phyloP scores from a whole-genome alignment of 2,797 vertebrate genomes.

The Galago senegalensis region DNA sequence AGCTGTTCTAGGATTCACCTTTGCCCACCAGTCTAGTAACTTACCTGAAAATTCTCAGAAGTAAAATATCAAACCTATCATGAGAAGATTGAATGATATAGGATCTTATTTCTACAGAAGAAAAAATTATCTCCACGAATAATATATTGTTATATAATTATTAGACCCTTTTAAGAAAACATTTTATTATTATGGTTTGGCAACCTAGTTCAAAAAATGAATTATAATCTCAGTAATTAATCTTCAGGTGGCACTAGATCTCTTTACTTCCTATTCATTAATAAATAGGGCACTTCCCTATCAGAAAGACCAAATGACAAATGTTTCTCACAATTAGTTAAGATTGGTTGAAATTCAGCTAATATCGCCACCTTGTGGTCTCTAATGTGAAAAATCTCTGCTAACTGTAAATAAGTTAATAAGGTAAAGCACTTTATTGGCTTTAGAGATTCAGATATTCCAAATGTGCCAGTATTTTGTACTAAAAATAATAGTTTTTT shows the following conservation, averaged over 20 bases:
- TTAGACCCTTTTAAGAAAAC: conserved; percentile 40
- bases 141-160: conserved; percentile 46
- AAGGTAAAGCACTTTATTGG: neutral
- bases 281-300: conserved; percentile 37
- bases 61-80: conserved; percentile 58
- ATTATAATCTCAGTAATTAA: conserved; percentile 57
- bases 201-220: conserved; percentile 19
- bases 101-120: conserved; percentile 45
- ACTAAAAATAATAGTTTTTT: conserved; percentile 8
- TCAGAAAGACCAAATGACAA: conserved; percentile 61
- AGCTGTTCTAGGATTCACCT: conserved; percentile 22
- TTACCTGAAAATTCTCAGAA: conserved; percentile 55
- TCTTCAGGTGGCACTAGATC: neutral
- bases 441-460: conserved; percentile 53
- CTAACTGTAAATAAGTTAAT: neutral
- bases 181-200: conserved; percentile 41
- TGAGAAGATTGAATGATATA: conserved; percentile 20
- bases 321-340: conserved; percentile 23
- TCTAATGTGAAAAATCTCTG: conserved; percentile 6
- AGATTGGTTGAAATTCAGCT: conserved; percentile 51
- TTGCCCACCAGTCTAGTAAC: conserved; percentile 43
- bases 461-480: neutral
- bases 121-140: conserved; percentile 37
- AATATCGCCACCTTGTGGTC: conserved; percentile 76
- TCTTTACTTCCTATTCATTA: conserved; percentile 5